Conservation (phyloP, 2,888 invertebrate species). For the Conchocele bisecta region DNA sequence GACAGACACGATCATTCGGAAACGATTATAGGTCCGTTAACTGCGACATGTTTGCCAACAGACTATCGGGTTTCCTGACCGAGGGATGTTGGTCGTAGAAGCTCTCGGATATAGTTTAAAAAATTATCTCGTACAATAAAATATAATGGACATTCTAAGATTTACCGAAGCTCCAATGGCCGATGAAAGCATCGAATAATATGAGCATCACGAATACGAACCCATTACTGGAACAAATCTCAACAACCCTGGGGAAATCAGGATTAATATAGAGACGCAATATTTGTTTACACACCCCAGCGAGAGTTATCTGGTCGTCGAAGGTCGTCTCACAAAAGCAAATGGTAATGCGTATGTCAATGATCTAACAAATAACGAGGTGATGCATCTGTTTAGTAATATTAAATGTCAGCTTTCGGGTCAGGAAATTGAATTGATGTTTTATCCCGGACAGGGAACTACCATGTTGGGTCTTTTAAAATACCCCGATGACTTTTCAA, state of each 20-base stretch:
- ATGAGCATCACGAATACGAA: slow-evolving; percentile 40
- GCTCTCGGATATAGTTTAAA: too few relatives aligned
- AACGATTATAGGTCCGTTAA: too few relatives aligned
- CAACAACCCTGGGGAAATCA: slow-evolving; percentile 38
- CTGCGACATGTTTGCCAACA: too few relatives aligned
- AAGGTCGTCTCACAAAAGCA: slow-evolving; percentile 26
- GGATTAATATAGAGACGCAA: slow-evolving; percentile 37
- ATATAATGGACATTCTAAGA: slow-evolving; percentile 31
- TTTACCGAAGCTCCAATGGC: slow-evolving; percentile 32
- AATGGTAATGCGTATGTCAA: slow-evolving; percentile 32
- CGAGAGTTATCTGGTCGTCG: slow-evolving; percentile 33
- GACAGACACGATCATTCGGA: too few relatives aligned
- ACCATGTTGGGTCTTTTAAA: slow-evolving; percentile 3
- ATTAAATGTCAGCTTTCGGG: slow-evolving; percentile 35
- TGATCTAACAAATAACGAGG: slow-evolving; percentile 9
- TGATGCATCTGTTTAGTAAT: slow-evolving; percentile 34
- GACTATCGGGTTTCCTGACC: too few relatives aligned
- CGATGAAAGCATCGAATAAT: slow-evolving; percentile 36
- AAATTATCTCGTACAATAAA: background rate
- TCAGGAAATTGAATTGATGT: slow-evolving; percentile 33
- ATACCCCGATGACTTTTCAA: slow-evolving; percentile 34
- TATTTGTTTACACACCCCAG: slow-evolving; percentile 32
- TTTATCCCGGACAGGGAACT: slow-evolving; percentile 19
- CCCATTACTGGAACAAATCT: slow-evolving; percentile 37
- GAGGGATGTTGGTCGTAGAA: too few relatives aligned